Evolutionary conservation across 23 tunicate species (phyloP), one percentile per base, ranked within the genome.

Genomic region (Styela clava): DNA sequence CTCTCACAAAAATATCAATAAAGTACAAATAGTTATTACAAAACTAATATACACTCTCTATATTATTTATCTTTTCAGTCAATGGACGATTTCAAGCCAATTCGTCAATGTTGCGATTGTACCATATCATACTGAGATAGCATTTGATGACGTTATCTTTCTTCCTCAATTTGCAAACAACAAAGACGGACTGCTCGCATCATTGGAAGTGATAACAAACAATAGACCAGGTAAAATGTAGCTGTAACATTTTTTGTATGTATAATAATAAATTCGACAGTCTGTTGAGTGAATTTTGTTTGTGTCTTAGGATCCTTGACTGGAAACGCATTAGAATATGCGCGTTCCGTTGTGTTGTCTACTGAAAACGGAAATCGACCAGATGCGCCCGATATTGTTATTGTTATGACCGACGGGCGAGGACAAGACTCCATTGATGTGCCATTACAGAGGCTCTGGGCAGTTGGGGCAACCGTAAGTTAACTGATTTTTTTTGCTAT

Each of bases 351-450:
- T 5, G 29, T 71, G 18, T 71, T 71, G 77, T 33, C 77, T 2
- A 16, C 34, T 3, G 77, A 26, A 18, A 71, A 71, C 77, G 77
- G 77, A 29, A 71, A 71, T 71, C 34, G 77, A 28, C 35, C 32
- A 19, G 77, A 71, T 32, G 77, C 77, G 16, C 77, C 77, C 7
- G 77, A 71, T 32, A 32, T 71, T 5, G 77, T 71, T 5, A 71
- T 71, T 71, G 77, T 71, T 22, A 71, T 71, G 77, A 28, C 77
- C 24, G 77, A 71, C 16, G 77, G 77, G 34, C 32, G 77, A 32
- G 77, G 77, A 31, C 35, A 32, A 29, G 77, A 71, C 35, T 2
- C 27, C 35, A 71, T 71, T 30, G 77, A 71, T 16, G 9, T 16
- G 27, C 77, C 32, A 19, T 32, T 71, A 31, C 23, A 27, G 24